These are phyloP conservation scores for Halisarca cf. caerulea DNA, from an alignment of 37 sponge, comb jelly and placozoan genomes.

Conservation along the genomic window DNA sequence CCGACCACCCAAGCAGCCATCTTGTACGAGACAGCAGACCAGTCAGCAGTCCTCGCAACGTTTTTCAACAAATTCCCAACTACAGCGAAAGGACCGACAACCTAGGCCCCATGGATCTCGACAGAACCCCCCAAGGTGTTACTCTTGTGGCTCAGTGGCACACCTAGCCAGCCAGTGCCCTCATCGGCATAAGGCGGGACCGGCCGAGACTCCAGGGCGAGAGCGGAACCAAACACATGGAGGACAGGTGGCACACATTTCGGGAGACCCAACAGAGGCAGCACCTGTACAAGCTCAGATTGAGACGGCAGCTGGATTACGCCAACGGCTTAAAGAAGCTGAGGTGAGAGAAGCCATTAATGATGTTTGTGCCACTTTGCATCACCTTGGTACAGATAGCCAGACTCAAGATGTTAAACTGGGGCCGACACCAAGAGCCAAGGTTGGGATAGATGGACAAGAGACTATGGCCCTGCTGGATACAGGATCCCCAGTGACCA, in stretches of 20 bases:
- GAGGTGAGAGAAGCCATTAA: not conserved
- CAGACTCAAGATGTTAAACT: not conserved
- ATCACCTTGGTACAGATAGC: not conserved
- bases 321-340: not conserved
- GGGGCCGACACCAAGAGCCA: not conserved
- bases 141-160: not conserved
- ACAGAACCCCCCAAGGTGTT: not conserved
- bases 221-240: no score
- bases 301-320: not conserved
- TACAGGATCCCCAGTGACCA: slow-evolving; percentile 37
- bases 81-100: not conserved
- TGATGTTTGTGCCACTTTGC: not conserved
- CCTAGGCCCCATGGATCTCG: not conserved
- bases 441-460: slow-evolving; percentile 12
- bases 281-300: not conserved
- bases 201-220: slow-evolving; percentile 22
- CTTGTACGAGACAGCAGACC: no score
- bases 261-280: not conserved
- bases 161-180: slow-evolving; percentile 4
- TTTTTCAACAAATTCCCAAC: no score
- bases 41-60: no score
- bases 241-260: no score
- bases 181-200: not conserved
- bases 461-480: slow-evolving; percentile 4
- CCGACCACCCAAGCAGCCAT: not conserved